These are phyloP conservation scores for Tribolium freemani DNA, from an alignment of 2,888 invertebrate genomes.

Conservation along the genomic window DNA sequence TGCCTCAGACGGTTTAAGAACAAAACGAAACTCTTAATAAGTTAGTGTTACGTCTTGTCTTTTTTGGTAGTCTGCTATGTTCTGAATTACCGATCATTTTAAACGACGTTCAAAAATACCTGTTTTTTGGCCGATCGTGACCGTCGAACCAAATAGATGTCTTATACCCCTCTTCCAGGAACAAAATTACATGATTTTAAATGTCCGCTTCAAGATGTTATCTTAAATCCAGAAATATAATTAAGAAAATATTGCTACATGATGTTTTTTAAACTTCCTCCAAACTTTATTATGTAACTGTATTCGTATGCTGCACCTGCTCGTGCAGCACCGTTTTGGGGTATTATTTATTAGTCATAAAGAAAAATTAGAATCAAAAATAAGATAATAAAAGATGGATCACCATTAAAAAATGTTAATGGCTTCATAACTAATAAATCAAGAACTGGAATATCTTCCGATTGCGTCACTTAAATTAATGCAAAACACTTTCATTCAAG, in stretches of 20 bases:
- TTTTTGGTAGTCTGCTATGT: slow-evolving; percentile 24
- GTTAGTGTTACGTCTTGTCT: slow-evolving; percentile 29
- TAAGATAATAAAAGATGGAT: slow-evolving; percentile 3
- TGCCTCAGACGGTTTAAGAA: slow-evolving; percentile 12
- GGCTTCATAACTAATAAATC: slow-evolving; percentile 16
- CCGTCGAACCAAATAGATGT: slow-evolving; percentile 24
- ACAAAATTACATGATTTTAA: not conserved
- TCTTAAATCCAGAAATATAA: not conserved
- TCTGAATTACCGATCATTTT: slow-evolving; percentile 25
- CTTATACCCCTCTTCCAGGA: slow-evolving; percentile 29
- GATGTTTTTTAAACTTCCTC: not conserved
- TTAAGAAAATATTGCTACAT: not conserved
- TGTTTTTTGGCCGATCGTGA: slow-evolving; percentile 32
- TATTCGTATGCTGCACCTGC: not conserved
- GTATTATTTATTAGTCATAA: slow-evolving; percentile 13
- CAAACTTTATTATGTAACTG: not conserved
- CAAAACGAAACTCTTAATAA: slow-evolving; percentile 30
- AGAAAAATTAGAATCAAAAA: slow-evolving; percentile 6
- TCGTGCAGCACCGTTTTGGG: not conserved
- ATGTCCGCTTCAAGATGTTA: not conserved
- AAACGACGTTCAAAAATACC: slow-evolving; percentile 29
- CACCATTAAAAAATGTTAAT: slow-evolving; percentile 17
- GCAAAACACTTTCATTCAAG: slow-evolving; percentile 30
- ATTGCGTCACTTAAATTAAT: slow-evolving; percentile 26
- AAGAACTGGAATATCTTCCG: slow-evolving; percentile 1